Conservation (phyloP, 2,888 invertebrate species). For the Cosmorhoe ocellata region DNA sequence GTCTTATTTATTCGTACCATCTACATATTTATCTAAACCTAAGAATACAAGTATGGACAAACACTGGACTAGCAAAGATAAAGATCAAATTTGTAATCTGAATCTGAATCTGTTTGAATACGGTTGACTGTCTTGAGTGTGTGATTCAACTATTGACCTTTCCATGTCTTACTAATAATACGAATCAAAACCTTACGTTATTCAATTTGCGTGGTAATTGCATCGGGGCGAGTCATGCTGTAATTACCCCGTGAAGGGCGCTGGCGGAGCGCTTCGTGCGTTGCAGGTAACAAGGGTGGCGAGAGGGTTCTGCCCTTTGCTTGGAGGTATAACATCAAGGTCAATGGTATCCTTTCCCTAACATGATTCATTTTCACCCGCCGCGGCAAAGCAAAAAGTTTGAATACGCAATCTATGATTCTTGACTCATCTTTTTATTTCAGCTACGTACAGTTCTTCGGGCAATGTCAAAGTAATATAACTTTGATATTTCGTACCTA, state of each 20-base stretch:
- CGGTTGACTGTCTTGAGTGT: neutral
- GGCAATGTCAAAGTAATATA: too few relatives aligned
- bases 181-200: constrained; percentile 28
- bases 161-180: constrained; percentile 12
- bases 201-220: constrained; percentile 37
- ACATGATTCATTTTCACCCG: neutral
- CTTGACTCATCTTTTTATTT: too few relatives aligned
- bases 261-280: constrained; percentile 30
- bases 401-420: too few relatives aligned
- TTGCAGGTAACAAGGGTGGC: constrained; percentile 34
- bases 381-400: too few relatives aligned
- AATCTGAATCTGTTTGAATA: too few relatives aligned
- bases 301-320: constrained; percentile 12
- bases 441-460: too few relatives aligned
- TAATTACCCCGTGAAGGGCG: constrained; percentile 32
- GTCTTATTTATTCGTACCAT: too few relatives aligned
- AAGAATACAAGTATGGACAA: too few relatives aligned
- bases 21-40: too few relatives aligned
- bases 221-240: constrained; percentile 33
- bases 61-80: too few relatives aligned
- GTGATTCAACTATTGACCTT: neutral
- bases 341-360: neutral
- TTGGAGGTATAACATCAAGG: constrained; percentile 12
- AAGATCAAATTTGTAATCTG: too few relatives aligned
- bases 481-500: too few relatives aligned